Evolutionary conservation across 2,797 vertebrate species (phyloP).

Genomic region (Columba guinea): DNA sequence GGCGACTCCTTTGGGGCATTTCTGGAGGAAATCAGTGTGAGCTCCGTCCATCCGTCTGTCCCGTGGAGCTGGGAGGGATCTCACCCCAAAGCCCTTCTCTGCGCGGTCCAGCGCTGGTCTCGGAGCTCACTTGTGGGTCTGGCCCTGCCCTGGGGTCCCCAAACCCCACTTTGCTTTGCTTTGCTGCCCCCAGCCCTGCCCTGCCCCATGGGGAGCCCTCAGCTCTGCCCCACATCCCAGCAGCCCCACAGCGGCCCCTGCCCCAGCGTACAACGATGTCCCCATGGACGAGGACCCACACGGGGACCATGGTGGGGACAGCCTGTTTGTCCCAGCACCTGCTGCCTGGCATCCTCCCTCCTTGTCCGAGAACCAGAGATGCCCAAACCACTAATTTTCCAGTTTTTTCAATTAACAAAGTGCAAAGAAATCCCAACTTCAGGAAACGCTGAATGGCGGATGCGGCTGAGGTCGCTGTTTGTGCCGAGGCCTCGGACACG

Average conservation of each 20-base stretch:
- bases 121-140: background rate
- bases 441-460: fast-evolving
- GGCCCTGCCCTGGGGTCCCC: background rate
- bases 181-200: background rate
- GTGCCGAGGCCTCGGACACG: fast-evolving
- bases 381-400: background rate
- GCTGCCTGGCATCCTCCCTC: background rate
- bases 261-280: fast-evolving
- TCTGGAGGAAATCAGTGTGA: fast-evolving
- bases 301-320: fast-evolving
- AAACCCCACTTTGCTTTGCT: background rate
- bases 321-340: background rate
- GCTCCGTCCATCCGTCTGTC: background rate
- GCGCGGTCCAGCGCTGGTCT: fast-evolving
- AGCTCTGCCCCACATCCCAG: background rate
- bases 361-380: background rate
- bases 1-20: fast-evolving
- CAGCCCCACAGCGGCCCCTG: too few relatives aligned
- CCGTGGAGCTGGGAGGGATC: background rate
- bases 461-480: fast-evolving
- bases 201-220: background rate
- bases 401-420: background rate
- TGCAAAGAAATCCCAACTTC: background rate
- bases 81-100: background rate
- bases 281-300: background rate